phyloP scores from a whole-genome alignment of 2,797 vertebrate genomes.

The Peromyscus eremicus region DNA sequence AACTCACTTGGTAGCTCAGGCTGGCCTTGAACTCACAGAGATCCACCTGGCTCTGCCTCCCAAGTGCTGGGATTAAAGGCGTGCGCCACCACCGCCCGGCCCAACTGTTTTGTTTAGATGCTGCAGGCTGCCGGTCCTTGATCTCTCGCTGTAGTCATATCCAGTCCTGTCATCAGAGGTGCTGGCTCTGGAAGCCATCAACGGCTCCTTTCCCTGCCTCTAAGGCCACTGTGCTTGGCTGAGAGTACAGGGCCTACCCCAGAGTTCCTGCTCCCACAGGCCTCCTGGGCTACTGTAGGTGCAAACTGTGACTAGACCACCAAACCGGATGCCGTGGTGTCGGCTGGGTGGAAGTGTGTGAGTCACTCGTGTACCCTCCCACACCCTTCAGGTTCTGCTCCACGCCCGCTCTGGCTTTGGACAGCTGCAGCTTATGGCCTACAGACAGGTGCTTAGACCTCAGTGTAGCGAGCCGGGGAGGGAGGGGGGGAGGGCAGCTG shows the following conservation, averaged over 20 bases:
- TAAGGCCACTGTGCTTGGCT: too few species aligned
- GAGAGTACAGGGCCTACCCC: neutral
- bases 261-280: rapidly evolving
- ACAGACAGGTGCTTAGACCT: neutral
- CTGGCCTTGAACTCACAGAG: too few species aligned
- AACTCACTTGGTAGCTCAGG: too few species aligned
- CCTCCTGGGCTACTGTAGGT: neutral
- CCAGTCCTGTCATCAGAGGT: neutral
- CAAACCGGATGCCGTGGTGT: neutral
- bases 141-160: neutral
- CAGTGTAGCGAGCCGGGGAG: neutral
- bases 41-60: too few species aligned
- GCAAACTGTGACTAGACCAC: neutral
- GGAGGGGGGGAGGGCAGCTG: neutral
- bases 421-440: neutral
- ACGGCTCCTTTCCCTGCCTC: neutral
- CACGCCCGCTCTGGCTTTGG: neutral
- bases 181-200: neutral
- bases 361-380: rapidly evolving
- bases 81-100: too few species aligned
- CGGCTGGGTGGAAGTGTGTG: neutral
- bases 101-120: neutral
- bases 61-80: too few species aligned
- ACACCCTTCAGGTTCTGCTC: neutral
- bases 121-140: neutral